Conservation (phyloP, 2,797 vertebrate genomes). For the Zalophus californianus region DNA sequence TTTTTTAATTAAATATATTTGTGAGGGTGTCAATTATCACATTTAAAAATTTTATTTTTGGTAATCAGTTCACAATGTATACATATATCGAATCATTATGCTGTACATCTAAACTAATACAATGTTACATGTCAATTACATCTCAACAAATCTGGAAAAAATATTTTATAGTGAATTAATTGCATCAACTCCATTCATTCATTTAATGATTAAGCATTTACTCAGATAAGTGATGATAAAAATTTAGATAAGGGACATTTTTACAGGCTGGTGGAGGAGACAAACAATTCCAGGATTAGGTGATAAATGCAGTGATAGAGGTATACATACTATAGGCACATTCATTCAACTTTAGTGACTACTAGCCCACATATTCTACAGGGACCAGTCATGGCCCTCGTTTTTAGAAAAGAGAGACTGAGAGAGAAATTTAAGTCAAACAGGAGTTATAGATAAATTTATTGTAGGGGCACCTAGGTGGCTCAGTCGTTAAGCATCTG, state of each 20-base stretch:
- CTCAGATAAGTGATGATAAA: conserved; percentile 11
- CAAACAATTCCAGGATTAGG: background rate
- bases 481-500: too few relatives aligned
- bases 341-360: background rate
- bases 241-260: conserved; percentile 37
- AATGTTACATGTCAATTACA: background rate
- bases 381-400: background rate
- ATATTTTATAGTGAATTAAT: background rate
- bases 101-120: background rate
- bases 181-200: conserved; percentile 18
- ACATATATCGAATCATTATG: background rate
- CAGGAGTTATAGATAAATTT: background rate
- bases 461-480: background rate
- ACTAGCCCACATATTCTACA: background rate
- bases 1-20: conserved; percentile 31
- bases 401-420: background rate
- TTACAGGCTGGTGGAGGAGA: background rate
- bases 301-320: background rate
- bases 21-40: background rate
- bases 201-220: conserved; percentile 37
- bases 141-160: background rate
- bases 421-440: background rate
- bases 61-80: background rate
- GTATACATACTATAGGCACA: background rate
- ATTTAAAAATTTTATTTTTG: background rate